Evolutionary conservation across 2,113 vertebrate genomes (phyloP).

Genomic region (Oreotrochilus melanogaster): DNA sequence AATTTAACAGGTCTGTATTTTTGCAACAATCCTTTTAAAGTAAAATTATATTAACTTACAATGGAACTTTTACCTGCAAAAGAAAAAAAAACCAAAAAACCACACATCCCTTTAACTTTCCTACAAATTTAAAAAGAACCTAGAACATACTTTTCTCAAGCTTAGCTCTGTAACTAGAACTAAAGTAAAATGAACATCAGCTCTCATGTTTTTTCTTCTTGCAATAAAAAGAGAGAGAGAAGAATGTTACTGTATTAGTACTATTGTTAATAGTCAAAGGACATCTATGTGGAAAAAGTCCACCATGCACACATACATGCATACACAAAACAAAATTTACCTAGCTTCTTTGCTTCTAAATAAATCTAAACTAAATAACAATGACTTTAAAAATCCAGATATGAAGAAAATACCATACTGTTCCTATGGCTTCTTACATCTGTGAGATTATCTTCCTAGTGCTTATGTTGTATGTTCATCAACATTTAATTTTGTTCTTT

Average conservation of each 20-base stretch:
- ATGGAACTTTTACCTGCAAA: not conserved
- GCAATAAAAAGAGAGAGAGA: not conserved
- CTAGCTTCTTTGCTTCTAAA: not conserved
- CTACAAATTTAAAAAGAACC: not conserved
- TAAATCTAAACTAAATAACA: not conserved
- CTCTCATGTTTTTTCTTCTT: not conserved
- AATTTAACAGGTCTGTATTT: not conserved
- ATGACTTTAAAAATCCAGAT: not conserved
- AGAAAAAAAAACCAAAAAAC: not conserved
- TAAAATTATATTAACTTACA: not conserved
- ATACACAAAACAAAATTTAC: not conserved
- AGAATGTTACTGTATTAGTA: not conserved
- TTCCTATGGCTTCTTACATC: not conserved
- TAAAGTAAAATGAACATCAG: not conserved
- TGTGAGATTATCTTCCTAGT: not conserved
- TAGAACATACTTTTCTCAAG: not conserved
- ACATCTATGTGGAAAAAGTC: not conserved
- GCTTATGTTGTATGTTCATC: not conserved
- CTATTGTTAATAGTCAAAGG: not conserved
- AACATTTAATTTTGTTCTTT: conserved; percentile 3
- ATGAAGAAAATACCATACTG: not conserved
- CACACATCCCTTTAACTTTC: not conserved
- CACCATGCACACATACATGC: fast-evolving
- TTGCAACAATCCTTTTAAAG: not conserved
- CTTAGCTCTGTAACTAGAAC: not conserved